Percentiles rank a stretch among this genome's conserved stretches.
Evolutionary conservation across 2,888 invertebrate species (phyloP).

Genomic region (Adela reaumurella): DNA sequence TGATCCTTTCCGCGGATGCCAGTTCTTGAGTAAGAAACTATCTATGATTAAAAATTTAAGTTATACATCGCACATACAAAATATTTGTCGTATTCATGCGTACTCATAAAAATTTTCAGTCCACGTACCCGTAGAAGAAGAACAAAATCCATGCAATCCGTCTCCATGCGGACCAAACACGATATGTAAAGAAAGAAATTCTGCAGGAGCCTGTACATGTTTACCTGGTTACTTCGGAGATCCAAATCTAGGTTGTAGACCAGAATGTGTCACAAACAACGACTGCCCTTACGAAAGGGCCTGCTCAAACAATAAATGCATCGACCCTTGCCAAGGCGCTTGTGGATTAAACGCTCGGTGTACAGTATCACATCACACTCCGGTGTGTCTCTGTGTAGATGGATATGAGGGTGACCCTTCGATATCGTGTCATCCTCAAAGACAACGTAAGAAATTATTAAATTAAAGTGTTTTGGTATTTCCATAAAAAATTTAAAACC

Average conservation of each 20-base stretch:
- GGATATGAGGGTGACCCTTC: conserved; percentile 78
- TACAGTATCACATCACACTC: conserved; percentile 76
- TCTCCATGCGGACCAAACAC: conserved; percentile 87
- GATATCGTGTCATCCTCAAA: conserved; percentile 48
- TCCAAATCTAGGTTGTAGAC: conserved; percentile 81
- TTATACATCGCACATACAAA: too few relatives aligned
- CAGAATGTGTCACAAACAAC: conserved; percentile 79
- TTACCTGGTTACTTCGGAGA: conserved; percentile 81
- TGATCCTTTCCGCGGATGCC: conserved; percentile 79
- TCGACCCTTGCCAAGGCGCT: conserved; percentile 77
- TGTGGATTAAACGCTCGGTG: conserved; percentile 81
- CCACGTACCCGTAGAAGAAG: conserved; percentile 59
- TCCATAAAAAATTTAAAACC: conserved; percentile 8
- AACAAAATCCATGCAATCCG: conserved; percentile 75
- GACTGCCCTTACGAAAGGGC: conserved; percentile 75
- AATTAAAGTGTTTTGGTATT: background rate
- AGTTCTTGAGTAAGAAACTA: conserved; percentile 37
- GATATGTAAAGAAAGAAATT: conserved; percentile 75
- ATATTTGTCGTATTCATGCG: background rate
- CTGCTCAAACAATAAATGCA: conserved; percentile 81
- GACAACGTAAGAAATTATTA: conserved; percentile 33
- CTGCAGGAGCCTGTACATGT: conserved; percentile 81
- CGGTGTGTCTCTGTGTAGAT: conserved; percentile 73
- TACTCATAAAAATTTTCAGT: conserved; percentile 29
- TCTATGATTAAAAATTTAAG: too few relatives aligned